Conservation (phyloP, 2,113 vertebrate genomes). For the Silurus glanis region DNA sequence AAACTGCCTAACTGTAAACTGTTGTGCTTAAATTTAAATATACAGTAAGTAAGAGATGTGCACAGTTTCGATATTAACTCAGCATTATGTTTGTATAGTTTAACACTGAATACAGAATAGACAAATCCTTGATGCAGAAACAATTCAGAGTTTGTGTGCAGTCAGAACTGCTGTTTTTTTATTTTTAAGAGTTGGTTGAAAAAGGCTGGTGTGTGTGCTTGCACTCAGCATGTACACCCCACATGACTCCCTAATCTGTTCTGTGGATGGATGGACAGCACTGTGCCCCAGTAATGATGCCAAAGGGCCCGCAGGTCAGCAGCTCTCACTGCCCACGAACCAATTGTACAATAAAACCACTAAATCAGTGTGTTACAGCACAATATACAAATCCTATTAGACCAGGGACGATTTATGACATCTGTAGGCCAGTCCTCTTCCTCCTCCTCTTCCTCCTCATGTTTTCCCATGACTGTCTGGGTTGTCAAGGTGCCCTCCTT, state of each 20-base stretch:
- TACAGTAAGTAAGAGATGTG: not conserved
- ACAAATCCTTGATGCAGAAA: conserved; percentile 33
- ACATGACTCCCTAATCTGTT: conserved; percentile 35
- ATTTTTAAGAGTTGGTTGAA: conserved; percentile 28
- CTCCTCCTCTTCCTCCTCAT: conserved; percentile 28
- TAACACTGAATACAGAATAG: not conserved
- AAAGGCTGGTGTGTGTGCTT: conserved; percentile 3
- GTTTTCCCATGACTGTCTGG: conserved; percentile 35
- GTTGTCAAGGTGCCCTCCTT: conserved; percentile 50
- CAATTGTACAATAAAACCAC: not conserved
- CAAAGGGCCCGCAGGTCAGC: conserved; percentile 38
- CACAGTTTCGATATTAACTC: not conserved
- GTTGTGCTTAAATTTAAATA: not conserved
- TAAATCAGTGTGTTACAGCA: conserved; percentile 22
- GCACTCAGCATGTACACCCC: not conserved
- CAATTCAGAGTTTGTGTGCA: not conserved
- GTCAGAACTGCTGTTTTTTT: conserved; percentile 34
- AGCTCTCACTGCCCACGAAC: conserved; percentile 15
- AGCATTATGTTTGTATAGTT: not conserved
- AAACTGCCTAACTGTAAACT: not conserved
- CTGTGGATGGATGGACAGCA: conserved; percentile 40
- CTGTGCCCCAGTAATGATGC: conserved; percentile 45
- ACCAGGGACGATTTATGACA: conserved; percentile 24
- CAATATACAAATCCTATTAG: conserved; percentile 39
- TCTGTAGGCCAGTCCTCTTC: conserved; percentile 7